These are phyloP conservation scores for Porites evermanni DNA, from an alignment of 92 coral and sea anemone species.

Conservation along the genomic window DNA sequence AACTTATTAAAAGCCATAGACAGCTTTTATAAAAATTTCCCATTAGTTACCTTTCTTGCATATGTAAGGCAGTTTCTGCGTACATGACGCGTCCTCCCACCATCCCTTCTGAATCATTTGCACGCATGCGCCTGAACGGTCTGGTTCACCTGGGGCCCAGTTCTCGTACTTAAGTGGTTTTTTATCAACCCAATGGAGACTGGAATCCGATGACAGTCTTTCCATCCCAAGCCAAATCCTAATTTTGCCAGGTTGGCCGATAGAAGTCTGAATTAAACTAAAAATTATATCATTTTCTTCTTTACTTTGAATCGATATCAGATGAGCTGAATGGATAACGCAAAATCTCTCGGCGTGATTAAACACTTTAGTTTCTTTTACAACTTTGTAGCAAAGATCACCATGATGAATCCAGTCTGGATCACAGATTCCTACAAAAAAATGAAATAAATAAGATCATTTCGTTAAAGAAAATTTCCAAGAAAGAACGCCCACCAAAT, in stretches of 20 bases:
- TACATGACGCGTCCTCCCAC: conserved; percentile 90
- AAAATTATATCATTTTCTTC: conserved; percentile 67
- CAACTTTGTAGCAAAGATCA: conserved; percentile 69
- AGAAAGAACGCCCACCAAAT: too few species aligned
- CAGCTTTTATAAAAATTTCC: background rate
- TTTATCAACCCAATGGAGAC: conserved; percentile 78
- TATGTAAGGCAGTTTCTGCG: conserved; percentile 73
- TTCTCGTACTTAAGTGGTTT: conserved; percentile 59
- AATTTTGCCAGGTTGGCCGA: conserved; percentile 43
- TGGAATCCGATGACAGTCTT: conserved; percentile 59
- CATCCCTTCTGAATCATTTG: conserved; percentile 81
- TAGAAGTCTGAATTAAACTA: conserved; percentile 45
- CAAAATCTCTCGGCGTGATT: conserved; percentile 80
- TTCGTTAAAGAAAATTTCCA: background rate
- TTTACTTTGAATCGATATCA: conserved; percentile 70
- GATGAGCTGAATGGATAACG: conserved; percentile 56
- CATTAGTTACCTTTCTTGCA: conserved; percentile 83
- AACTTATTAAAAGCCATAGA: background rate
- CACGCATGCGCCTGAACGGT: conserved; percentile 92
- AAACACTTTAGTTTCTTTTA: conserved; percentile 56
- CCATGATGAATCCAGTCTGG: conserved; percentile 68
- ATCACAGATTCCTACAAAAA: conserved; percentile 76
- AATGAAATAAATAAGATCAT: background rate
- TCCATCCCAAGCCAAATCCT: conserved; percentile 77
- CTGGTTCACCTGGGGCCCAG: conserved; percentile 93